Percentiles rank a stretch among this genome's conserved stretches.
phyloP scores from a whole-genome alignment of 2,113 vertebrate species.

The Dipodomys ordii region DNA sequence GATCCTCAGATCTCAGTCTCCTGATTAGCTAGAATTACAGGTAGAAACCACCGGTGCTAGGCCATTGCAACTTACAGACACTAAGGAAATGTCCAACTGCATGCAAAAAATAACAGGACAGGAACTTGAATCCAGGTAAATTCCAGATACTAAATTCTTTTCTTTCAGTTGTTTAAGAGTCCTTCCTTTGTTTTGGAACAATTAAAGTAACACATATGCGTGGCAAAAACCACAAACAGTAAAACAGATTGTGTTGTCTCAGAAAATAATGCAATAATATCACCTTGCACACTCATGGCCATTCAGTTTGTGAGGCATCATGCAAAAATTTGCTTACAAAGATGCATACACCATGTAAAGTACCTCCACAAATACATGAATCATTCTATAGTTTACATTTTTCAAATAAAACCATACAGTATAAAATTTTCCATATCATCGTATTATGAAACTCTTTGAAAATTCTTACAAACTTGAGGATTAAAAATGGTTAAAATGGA shows the following conservation, averaged over 20 bases:
- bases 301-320: too few relatives aligned
- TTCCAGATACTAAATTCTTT: not conserved
- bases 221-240: slow-evolving; percentile 17
- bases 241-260: not conserved
- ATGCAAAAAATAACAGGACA: not conserved
- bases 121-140: not conserved
- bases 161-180: not conserved
- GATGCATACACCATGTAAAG: too few relatives aligned
- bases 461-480: not conserved
- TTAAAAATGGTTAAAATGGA: not conserved
- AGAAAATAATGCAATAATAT: not conserved
- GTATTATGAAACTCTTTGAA: not conserved
- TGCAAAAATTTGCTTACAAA: too few relatives aligned
- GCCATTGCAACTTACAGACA: not conserved
- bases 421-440: not conserved
- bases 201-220: not conserved
- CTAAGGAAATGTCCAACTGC: not conserved
- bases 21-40: too few relatives aligned
- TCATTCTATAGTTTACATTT: not conserved
- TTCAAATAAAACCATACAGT: not conserved
- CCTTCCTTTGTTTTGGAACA: not conserved
- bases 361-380: too few relatives aligned
- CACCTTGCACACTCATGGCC: not conserved
- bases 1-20: too few relatives aligned
- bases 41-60: too few relatives aligned